These are phyloP conservation scores for Pteronura brasiliensis DNA, from an alignment of 2,113 vertebrate species.

Conservation along the genomic window DNA sequence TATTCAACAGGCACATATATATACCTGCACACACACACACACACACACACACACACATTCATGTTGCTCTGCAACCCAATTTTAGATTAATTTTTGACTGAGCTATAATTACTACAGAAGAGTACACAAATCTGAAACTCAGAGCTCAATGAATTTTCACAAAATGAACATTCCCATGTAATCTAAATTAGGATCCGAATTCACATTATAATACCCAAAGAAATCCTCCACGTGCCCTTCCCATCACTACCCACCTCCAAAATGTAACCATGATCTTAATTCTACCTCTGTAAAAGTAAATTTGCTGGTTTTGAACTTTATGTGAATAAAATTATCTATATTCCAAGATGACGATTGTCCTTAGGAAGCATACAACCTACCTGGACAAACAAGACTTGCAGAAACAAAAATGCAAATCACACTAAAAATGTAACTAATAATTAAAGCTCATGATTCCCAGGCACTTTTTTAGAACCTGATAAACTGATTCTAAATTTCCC, in stretches of 20 bases:
- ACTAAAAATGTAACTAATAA: neutral
- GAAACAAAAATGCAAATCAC: neutral
- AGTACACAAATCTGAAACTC: neutral
- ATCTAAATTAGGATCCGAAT: neutral
- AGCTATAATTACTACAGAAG: neutral
- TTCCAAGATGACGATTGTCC: neutral
- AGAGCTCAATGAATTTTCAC: neutral
- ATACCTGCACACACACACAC: neutral
- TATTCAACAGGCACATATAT: neutral
- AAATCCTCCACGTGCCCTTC: rapidly evolving
- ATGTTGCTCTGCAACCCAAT: neutral
- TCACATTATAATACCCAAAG: too few relatives aligned
- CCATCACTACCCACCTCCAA: too few relatives aligned
- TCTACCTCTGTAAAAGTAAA: neutral
- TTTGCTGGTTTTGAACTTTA: neutral
- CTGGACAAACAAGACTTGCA: neutral
- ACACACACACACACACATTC: neutral
- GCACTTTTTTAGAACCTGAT: neutral
- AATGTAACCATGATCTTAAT: neutral
- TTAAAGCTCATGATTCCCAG: neutral
- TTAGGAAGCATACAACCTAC: neutral
- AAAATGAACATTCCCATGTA: neutral
- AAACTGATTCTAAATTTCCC: neutral
- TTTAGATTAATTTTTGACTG: neutral
- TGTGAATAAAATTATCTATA: neutral